A percentile compares a stretch with the other conserved stretches of the same genome.
These are phyloP conservation scores for Zophobas atratus DNA, from an alignment of 1,140 invertebrate species.

Conservation along the genomic window DNA sequence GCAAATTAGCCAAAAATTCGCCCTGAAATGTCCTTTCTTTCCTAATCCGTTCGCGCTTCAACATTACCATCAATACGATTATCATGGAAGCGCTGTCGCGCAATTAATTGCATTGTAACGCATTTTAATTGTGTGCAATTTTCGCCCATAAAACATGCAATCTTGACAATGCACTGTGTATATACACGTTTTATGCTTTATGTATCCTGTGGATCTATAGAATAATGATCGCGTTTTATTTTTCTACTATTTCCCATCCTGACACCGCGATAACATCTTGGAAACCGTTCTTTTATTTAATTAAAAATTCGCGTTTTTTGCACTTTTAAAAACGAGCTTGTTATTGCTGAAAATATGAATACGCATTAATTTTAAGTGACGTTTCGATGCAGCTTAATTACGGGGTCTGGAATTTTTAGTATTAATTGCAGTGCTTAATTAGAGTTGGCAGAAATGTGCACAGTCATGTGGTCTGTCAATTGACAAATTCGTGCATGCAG, in stretches of 20 bases:
- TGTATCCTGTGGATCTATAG: slow-evolving; percentile 52
- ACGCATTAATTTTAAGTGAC: slow-evolving; percentile 29
- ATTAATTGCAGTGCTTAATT: slow-evolving; percentile 12
- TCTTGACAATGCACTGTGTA: slow-evolving; percentile 53
- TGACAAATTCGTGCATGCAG: too few relatives aligned
- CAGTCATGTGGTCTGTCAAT: too few relatives aligned
- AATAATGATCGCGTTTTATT: slow-evolving; percentile 46
- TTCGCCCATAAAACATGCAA: slow-evolving; percentile 53
- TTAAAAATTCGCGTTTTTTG: slow-evolving; percentile 26
- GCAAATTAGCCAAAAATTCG: slow-evolving; percentile 29
- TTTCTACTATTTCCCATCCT: slow-evolving; percentile 40
- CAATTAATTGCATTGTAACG: slow-evolving; percentile 46
- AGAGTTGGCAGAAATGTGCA: too few relatives aligned
- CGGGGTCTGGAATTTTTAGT: slow-evolving; percentile 24
- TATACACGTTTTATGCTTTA: slow-evolving; percentile 51
- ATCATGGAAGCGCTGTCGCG: slow-evolving; percentile 10
- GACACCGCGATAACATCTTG: slow-evolving; percentile 20
- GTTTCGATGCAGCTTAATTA: slow-evolving; percentile 43
- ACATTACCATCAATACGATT: slow-evolving; percentile 26
- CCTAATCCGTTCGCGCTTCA: slow-evolving; percentile 6
- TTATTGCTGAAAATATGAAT: slow-evolving; percentile 28
- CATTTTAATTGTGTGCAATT: slow-evolving; percentile 55
- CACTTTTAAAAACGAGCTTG: slow-evolving; percentile 19
- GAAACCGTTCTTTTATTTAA: slow-evolving; percentile 4
- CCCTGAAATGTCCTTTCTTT: not conserved